A percentile compares a stretch with the other conserved stretches of the same genome.
Evolutionary conservation across 2,797 vertebrate genomes (phyloP).

Genomic region (Gambelia wislizenii): DNA sequence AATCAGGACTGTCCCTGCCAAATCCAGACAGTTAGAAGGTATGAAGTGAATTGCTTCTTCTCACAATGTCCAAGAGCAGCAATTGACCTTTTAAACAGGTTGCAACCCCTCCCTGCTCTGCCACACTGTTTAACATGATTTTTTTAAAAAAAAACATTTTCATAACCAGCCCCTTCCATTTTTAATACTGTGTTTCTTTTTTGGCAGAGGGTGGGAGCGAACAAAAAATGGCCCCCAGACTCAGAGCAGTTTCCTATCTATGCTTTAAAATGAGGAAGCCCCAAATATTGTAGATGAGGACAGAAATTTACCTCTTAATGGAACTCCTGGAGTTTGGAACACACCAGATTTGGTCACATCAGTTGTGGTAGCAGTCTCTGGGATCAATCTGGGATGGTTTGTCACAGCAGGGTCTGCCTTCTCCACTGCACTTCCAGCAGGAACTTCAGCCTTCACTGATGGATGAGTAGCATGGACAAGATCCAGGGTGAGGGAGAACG

Average conservation of each 20-base stretch:
- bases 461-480: neutral
- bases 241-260: neutral
- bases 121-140: too few relatives aligned
- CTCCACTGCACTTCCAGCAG: neutral
- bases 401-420: conserved; percentile 41
- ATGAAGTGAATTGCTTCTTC: too few relatives aligned
- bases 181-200: too few relatives aligned
- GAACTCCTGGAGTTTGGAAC: conserved; percentile 49
- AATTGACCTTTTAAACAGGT: too few relatives aligned
- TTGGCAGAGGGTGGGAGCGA: too few relatives aligned
- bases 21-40: too few relatives aligned
- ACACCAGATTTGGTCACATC: conserved; percentile 48
- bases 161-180: too few relatives aligned
- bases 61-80: too few relatives aligned
- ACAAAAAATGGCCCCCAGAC: too few relatives aligned
- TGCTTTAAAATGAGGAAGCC: neutral
- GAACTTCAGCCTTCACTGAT: neutral
- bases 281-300: neutral
- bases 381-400: neutral
- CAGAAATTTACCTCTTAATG: conserved; percentile 75
- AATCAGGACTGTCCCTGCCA: too few relatives aligned
- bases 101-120: too few relatives aligned
- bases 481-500: neutral
- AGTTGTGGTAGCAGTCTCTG: conserved; percentile 47
- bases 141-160: too few relatives aligned